Percentiles rank a stretch among this genome's conserved stretches.
These are phyloP conservation scores for Cotesia chilonis DNA, from an alignment of 1,140 invertebrate species.

Conservation along the genomic window DNA sequence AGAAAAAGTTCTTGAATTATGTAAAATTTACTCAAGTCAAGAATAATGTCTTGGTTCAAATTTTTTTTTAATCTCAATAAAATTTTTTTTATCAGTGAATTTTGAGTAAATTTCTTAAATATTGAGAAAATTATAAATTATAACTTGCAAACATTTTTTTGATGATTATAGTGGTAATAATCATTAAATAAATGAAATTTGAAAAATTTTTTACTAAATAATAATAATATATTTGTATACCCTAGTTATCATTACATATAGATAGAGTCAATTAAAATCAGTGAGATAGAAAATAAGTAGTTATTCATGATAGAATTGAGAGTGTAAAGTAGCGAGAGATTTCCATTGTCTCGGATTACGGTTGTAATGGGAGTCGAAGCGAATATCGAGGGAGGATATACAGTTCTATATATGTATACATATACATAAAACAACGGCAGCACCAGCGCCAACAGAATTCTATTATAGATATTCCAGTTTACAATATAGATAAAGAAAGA, in stretches of 20 bases:
- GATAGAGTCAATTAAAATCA: neutral
- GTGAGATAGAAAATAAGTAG: constrained; percentile 20
- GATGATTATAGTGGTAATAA: no score
- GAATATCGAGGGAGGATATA: constrained; percentile 19
- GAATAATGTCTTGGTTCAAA: no score
- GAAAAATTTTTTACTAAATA: no score
- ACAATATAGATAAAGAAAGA: neutral
- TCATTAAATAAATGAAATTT: no score
- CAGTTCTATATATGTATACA: neutral
- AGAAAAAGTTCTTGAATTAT: no score
- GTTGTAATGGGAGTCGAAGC: constrained; percentile 25
- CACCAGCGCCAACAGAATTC: neutral
- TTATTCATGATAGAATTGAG: constrained; percentile 24
- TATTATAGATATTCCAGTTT: neutral
- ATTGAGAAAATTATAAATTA: no score
- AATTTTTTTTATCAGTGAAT: no score
- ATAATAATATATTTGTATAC: neutral
- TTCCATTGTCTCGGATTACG: constrained; percentile 34
- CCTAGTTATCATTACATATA: neutral
- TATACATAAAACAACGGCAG: neutral
- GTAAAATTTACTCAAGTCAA: no score
- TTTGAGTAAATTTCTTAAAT: no score
- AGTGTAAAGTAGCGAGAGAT: constrained; percentile 28
- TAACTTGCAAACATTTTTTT: no score
- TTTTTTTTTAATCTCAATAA: no score